Conservation (phyloP, 2,113 vertebrate genomes). For the Acanthisitta chloris region DNA sequence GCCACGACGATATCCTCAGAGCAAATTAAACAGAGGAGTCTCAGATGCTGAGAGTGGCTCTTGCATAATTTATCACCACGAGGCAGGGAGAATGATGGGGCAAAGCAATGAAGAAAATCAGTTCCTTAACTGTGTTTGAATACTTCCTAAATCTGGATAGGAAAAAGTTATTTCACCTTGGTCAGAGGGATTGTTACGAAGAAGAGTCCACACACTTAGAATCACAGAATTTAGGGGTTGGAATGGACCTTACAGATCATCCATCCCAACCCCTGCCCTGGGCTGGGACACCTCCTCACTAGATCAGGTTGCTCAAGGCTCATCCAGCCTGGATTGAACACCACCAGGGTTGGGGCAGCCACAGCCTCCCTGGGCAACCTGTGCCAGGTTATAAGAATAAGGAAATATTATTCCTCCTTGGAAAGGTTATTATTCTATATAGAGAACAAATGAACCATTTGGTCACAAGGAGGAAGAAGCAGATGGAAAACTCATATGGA, state of each 20-base stretch:
- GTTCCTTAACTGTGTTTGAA: background rate
- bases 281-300: no score
- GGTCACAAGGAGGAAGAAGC: background rate
- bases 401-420: background rate
- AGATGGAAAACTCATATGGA: background rate
- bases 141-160: background rate
- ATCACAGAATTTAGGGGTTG: no score
- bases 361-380: no score
- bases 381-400: no score
- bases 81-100: background rate
- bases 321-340: no score
- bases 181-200: background rate
- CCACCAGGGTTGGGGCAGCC: no score
- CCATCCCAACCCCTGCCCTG: no score
- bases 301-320: no score
- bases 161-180: background rate
- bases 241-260: no score
- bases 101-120: background rate
- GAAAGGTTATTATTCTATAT: background rate
- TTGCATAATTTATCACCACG: background rate
- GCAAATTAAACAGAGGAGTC: background rate
- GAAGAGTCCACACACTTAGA: rapidly evolving
- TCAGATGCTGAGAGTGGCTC: background rate
- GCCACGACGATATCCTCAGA: background rate
- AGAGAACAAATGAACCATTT: background rate